Evolutionary conservation across 2,888 invertebrate genomes (phyloP).

Genomic region (Hoplodrina blanda): DNA sequence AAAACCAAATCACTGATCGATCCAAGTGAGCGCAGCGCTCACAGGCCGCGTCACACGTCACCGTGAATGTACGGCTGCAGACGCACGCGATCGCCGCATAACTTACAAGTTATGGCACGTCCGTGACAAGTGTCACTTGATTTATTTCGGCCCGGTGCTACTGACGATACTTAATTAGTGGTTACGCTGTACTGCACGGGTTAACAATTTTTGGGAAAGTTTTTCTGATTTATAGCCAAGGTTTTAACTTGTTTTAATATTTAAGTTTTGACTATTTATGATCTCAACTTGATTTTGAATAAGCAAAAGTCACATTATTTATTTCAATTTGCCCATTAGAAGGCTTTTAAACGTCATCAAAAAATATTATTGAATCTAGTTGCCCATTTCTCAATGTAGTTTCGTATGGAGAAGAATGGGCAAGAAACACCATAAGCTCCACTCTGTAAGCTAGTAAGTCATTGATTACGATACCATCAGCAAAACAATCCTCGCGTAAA

Average conservation of each 20-base stretch:
- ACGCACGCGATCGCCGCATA: conserved; percentile 75
- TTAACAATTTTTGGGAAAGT: conserved; percentile 22
- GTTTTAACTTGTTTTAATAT: neutral
- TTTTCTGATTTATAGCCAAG: conserved; percentile 13
- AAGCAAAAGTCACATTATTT: too few species aligned
- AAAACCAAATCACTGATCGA: neutral
- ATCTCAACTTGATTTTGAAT: too few species aligned
- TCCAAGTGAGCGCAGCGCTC: neutral
- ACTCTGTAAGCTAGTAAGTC: too few species aligned
- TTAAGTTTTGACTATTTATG: conserved; percentile 9
- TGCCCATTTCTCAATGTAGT: too few species aligned
- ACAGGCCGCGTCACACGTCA: conserved; percentile 13
- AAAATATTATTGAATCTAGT: too few species aligned
- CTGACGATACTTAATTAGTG: conserved; percentile 66
- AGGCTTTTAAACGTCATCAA: too few species aligned
- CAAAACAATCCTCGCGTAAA: neutral
- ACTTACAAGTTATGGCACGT: conserved; percentile 80
- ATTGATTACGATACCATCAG: neutral
- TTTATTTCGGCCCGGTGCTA: conserved; percentile 70
- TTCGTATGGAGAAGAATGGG: too few species aligned
- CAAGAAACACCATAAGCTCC: too few species aligned
- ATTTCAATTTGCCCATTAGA: too few species aligned
- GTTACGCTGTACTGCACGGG: conserved; percentile 39
- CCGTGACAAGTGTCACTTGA: conserved; percentile 80
- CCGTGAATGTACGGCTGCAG: conserved; percentile 20